phyloP scores from a whole-genome alignment of 2,797 vertebrate genomes.

The Onychomys torridus region DNA sequence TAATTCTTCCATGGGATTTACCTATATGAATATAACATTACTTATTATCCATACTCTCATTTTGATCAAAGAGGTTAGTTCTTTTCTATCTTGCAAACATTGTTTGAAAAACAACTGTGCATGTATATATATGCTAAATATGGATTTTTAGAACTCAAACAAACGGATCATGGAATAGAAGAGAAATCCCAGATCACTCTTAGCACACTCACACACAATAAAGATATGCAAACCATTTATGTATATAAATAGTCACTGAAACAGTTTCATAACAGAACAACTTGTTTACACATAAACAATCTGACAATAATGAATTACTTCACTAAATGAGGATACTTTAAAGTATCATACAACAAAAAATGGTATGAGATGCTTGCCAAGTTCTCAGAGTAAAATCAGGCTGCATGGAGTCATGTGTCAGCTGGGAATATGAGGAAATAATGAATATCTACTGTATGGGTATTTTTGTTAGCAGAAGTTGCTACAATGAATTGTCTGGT shows the following conservation, averaged over 20 bases:
- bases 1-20: background rate
- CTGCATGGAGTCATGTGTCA: background rate
- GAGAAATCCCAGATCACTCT: background rate
- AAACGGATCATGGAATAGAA: background rate
- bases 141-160: background rate
- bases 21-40: background rate
- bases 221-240: background rate
- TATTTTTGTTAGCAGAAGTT: background rate
- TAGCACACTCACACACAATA: background rate
- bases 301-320: background rate
- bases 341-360: background rate
- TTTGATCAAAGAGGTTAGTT: background rate
- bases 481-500: background rate
- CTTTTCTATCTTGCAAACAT: background rate
- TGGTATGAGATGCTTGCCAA: background rate
- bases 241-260: background rate
- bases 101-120: background rate
- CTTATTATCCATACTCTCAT: background rate
- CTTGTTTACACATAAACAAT: background rate
- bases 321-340: background rate
- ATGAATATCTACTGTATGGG: background rate
- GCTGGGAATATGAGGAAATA: background rate
- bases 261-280: background rate
- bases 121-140: background rate
- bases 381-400: constrained; percentile 7